Evolutionary conservation across 2,888 invertebrate species (phyloP).

Genomic region (Folsomia manolachei): DNA sequence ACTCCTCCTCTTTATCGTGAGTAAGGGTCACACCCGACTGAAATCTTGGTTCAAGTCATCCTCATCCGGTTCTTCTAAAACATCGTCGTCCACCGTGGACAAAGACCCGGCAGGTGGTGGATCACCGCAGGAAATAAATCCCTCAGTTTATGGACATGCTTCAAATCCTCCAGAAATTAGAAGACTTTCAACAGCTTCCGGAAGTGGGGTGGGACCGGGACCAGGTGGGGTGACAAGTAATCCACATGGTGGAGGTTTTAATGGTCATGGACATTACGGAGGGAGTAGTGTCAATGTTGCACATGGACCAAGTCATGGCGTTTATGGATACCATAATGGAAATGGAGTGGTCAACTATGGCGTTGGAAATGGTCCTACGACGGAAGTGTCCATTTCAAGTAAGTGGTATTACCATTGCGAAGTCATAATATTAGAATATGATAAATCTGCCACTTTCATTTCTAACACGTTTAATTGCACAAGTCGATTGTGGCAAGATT

Average conservation of each 20-base stretch:
- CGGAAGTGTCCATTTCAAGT: conserved; percentile 42
- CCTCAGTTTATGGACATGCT: conserved; percentile 19
- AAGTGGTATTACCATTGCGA: too few relatives aligned
- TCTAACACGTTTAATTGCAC: too few relatives aligned
- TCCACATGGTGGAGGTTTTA: conserved; percentile 3
- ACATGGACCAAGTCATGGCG: background rate
- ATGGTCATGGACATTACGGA: conserved; percentile 9
- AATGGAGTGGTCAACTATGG: conserved; percentile 29
- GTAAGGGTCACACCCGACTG: conserved; percentile 29
- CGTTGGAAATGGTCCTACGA: conserved; percentile 15
- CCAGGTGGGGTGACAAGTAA: conserved; percentile 13
- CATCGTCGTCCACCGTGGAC: conserved; percentile 37
- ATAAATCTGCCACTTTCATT: background rate
- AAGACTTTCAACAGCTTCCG: conserved; percentile 1
- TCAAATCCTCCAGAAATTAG: background rate
- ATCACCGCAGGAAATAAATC: conserved; percentile 25
- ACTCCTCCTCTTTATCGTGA: conserved; percentile 50
- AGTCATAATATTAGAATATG: too few relatives aligned
- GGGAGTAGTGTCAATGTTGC: background rate
- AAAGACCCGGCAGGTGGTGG: conserved; percentile 23
- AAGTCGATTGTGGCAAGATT: too few relatives aligned
- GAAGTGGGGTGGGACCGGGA: background rate
- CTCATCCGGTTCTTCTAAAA: conserved; percentile 37
- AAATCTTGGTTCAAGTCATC: conserved; percentile 29
- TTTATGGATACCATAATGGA: conserved; percentile 25